Evolutionary conservation across 2,113 vertebrate species (phyloP).

Genomic region (Grantiella picta): DNA sequence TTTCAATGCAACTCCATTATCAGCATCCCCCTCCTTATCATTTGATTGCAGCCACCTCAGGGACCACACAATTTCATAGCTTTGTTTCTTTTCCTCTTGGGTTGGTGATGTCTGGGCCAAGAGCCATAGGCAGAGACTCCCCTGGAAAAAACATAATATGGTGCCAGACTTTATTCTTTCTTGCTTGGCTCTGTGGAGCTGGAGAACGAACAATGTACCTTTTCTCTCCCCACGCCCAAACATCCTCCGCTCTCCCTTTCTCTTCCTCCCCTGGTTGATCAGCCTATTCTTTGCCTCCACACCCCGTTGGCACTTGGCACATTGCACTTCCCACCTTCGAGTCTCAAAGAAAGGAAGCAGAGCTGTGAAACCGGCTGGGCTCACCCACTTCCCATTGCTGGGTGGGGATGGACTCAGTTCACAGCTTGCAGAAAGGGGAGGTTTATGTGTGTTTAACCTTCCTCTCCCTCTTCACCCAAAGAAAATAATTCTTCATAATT

Average conservation of each 20-base stretch:
- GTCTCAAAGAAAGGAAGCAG: conserved; percentile 53
- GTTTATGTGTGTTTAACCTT: background rate
- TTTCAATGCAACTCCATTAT: conserved; percentile 17
- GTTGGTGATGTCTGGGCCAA: conserved; percentile 28
- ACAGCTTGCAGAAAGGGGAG: background rate
- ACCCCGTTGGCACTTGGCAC: background rate
- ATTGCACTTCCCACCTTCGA: conserved; percentile 7
- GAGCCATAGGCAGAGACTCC: conserved; percentile 10
- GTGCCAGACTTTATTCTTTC: conserved; percentile 48
- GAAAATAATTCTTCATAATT: background rate
- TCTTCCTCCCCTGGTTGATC: background rate
- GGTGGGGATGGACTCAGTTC: conserved; percentile 3
- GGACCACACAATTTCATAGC: conserved; percentile 24
- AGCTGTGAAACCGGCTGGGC: conserved; percentile 18
- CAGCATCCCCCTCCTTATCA: conserved; percentile 10
- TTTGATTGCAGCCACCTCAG: background rate
- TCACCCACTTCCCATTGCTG: conserved; percentile 54
- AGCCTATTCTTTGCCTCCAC: conserved; percentile 22
- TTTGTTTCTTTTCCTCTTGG: conserved; percentile 53
- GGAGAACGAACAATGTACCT: conserved; percentile 37
- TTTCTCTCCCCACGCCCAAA: conserved; percentile 22
- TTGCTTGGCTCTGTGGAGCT: background rate
- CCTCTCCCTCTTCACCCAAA: background rate
- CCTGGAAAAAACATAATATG: conserved; percentile 20
- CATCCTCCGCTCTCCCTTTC: conserved; percentile 19